A percentile compares a stretch with the other conserved stretches of the same genome.
These are phyloP conservation scores for Okamejei kenojei DNA, from an alignment of 2,797 vertebrate species.

Conservation along the genomic window DNA sequence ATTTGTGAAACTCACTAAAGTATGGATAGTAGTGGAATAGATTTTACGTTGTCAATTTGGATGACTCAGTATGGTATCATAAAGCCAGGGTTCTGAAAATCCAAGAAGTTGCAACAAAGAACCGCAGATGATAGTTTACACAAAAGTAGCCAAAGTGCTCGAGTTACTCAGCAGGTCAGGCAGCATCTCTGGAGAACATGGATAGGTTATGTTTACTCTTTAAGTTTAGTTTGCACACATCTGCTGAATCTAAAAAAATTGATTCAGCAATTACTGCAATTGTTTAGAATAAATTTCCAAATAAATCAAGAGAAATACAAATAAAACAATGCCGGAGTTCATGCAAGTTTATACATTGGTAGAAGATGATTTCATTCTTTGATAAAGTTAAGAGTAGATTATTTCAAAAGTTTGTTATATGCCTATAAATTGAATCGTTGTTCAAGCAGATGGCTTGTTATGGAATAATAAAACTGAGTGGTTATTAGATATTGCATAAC, in stretches of 20 bases:
- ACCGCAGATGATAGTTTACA: too few relatives aligned
- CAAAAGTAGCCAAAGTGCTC: too few relatives aligned
- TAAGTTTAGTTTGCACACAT: neutral
- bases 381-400: neutral
- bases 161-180: too few relatives aligned
- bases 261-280: neutral
- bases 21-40: neutral
- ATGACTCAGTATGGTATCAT: neutral
- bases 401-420: slow-evolving; percentile 8
- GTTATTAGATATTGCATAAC: neutral
- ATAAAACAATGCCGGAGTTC: neutral
- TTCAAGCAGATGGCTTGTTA: neutral
- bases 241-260: neutral
- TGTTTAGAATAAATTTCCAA: neutral
- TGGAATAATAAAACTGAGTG: neutral
- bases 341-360: neutral
- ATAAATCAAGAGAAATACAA: neutral
- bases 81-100: neutral
- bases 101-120: neutral
- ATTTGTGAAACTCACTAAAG: neutral
- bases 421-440: neutral
- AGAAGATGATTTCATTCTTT: neutral
- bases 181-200: too few relatives aligned
- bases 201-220: neutral
- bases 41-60: neutral